Evolutionary conservation across 1,140 invertebrate species (phyloP).

Genomic region (Ips nitidus): DNA sequence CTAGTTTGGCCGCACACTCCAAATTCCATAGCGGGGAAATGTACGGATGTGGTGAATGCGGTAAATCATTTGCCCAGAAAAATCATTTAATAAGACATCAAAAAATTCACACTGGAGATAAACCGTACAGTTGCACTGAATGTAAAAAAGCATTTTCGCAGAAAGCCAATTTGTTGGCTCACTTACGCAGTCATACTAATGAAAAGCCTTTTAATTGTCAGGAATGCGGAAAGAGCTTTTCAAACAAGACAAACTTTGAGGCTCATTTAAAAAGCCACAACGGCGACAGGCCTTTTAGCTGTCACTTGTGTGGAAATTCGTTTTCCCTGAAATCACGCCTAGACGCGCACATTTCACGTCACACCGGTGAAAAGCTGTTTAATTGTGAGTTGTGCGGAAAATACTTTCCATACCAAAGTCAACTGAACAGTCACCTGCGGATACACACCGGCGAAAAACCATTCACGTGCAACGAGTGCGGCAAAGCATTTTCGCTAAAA

Average conservation of each 20-base stretch:
- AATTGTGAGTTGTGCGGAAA: conserved; percentile 45
- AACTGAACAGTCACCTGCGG: neutral
- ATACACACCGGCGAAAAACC: neutral
- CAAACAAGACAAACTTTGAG: neutral
- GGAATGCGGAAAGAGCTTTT: conserved; percentile 55
- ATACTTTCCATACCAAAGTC: neutral
- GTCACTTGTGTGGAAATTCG: conserved; percentile 45
- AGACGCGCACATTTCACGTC: conserved; percentile 69
- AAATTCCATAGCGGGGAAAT: conserved; percentile 24
- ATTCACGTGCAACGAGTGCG: neutral
- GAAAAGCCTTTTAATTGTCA: conserved; percentile 54
- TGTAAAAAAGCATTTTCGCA: neutral
- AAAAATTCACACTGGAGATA: neutral
- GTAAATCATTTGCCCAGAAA: conserved; percentile 56
- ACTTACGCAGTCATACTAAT: conserved; percentile 66
- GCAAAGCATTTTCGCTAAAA: conserved; percentile 63
- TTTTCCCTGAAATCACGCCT: conserved; percentile 69
- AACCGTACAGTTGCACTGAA: neutral
- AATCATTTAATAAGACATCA: conserved; percentile 1
- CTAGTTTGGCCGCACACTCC: neutral
- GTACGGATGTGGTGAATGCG: conserved; percentile 68
- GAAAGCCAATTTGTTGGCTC: neutral
- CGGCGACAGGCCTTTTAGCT: neutral
- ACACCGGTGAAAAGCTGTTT: conserved; percentile 73
- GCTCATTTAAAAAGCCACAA: conserved; percentile 1